Base-by-base conservation (phyloP, 2,113 vertebrate genomes). In the Falco punctatus region DNA sequence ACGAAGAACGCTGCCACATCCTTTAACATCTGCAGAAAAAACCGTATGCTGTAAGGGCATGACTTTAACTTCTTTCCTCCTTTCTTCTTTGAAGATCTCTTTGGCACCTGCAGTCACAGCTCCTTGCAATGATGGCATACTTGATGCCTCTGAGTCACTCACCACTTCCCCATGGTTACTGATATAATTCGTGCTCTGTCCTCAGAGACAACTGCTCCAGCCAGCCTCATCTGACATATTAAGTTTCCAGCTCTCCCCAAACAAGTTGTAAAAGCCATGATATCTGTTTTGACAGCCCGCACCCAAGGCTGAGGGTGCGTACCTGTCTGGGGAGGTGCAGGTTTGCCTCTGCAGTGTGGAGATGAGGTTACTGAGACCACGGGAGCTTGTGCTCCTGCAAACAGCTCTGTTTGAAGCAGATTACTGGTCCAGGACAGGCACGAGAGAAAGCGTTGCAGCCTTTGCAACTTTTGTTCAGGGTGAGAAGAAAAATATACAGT, bases 331-430 rank as follows among this genome's bases (percentile, higher is more conserved):
- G 61, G n/a, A 15, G 24, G 74, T 35, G 26, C 22, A 22, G 1
- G 0, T 69, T 72, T n/a, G 6, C 5, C 38, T 54, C 67, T 0
- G 0, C 19, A 7, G 27, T 1, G n/a, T 40, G 69, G 70, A 30
- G 81, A 62, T 32, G 71, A 65, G n/a, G 44, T 88, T 83, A 30
- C 58, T 1, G 28, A 58, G 52, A 30, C 54, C 20, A 27, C 3
- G 15, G 86, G 85, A 64, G 33, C 7, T 33, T 23, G 42, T 24
- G 64, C 55, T 86, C 40, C 23, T n/a, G 52, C 48, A 30, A 44
- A 30, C 35, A 55, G 44, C 62, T 32, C 86, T 65, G 62, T 94
- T 95, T 87, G 89, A 96, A 95, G 81, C 73, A n/a, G 57, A 18
- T 8, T 33, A 21, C 46, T 70, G 67, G 65, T 28, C 75, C 90